Evolutionary conservation across 2,888 invertebrate species (phyloP).

Genomic region (Platerodrilus igneus): DNA sequence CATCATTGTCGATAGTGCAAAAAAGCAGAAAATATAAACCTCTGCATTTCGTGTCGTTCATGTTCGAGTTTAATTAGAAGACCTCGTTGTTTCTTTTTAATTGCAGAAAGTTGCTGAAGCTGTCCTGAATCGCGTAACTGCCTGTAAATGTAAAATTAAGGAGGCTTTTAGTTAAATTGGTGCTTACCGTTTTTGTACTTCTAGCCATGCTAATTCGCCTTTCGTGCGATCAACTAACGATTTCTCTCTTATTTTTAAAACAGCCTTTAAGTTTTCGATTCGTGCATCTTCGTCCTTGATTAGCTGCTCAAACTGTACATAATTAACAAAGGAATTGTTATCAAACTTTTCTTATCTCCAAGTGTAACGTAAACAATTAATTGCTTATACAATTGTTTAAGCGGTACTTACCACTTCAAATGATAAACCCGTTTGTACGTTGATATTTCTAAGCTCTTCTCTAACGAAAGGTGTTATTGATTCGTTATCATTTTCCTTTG

Average conservation of each 20-base stretch:
- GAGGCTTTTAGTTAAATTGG: not conserved
- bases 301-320: constrained; percentile 55
- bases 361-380: not conserved
- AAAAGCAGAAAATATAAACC: constrained; percentile 40
- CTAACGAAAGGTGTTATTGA: constrained; percentile 12
- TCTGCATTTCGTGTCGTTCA: constrained; percentile 64
- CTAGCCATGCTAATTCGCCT: constrained; percentile 59
- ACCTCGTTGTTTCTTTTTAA: constrained; percentile 65
- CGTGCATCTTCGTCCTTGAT: constrained; percentile 64
- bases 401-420: constrained; percentile 41
- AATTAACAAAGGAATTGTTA: too few species aligned
- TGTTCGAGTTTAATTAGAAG: constrained; percentile 61
- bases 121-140: constrained; percentile 54
- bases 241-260: constrained; percentile 63
- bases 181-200: constrained; percentile 58
- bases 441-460: constrained; percentile 11
- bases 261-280: constrained; percentile 60
- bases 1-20: not conserved
- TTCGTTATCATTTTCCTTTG: constrained; percentile 16
- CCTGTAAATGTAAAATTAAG: constrained; percentile 34
- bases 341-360: not conserved
- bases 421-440: constrained; percentile 37
- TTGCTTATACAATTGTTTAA: not conserved
- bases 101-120: constrained; percentile 53
- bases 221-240: constrained; percentile 63